phyloP scores from a whole-genome alignment of 2,888 invertebrate species.

The Standfussiana lucernea region DNA sequence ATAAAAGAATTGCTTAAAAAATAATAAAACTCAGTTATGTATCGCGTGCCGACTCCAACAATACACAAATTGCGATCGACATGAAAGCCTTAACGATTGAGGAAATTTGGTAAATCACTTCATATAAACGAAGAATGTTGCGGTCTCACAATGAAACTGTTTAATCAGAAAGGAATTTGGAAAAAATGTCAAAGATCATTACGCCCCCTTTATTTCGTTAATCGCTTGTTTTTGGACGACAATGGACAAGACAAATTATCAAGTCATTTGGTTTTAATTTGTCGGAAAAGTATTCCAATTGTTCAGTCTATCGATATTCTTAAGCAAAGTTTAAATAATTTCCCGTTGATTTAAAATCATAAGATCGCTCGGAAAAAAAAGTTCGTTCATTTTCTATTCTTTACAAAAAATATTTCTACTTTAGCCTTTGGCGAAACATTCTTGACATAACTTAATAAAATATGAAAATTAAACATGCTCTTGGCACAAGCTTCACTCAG shows the following conservation, averaged over 20 bases:
- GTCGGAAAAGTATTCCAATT: constrained; percentile 8
- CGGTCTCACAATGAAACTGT: constrained; percentile 67
- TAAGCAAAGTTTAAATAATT: not conserved
- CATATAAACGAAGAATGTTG: constrained; percentile 75
- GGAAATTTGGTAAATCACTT: constrained; percentile 80
- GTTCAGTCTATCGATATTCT: constrained; percentile 2
- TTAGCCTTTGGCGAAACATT: not conserved
- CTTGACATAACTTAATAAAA: not conserved
- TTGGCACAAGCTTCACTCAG: not conserved
- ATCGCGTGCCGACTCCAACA: constrained; percentile 74
- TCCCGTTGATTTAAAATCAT: not conserved
- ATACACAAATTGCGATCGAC: constrained; percentile 78
- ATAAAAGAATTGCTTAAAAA: constrained; percentile 53
- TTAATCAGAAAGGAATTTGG: constrained; percentile 70
- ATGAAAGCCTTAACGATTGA: constrained; percentile 78
- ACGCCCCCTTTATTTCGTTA: constrained; percentile 41
- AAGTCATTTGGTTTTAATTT: constrained; percentile 46
- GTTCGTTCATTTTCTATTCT: not conserved
- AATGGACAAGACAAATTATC: constrained; percentile 42
- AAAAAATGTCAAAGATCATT: constrained; percentile 62
- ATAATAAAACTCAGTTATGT: constrained; percentile 63
- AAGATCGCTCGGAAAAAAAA: not conserved
- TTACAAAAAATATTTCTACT: not conserved
- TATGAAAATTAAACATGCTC: constrained; percentile 11
- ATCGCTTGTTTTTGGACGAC: constrained; percentile 41